Conservation (phyloP, 2,113 vertebrate species). For the Suncus etruscus region DNA sequence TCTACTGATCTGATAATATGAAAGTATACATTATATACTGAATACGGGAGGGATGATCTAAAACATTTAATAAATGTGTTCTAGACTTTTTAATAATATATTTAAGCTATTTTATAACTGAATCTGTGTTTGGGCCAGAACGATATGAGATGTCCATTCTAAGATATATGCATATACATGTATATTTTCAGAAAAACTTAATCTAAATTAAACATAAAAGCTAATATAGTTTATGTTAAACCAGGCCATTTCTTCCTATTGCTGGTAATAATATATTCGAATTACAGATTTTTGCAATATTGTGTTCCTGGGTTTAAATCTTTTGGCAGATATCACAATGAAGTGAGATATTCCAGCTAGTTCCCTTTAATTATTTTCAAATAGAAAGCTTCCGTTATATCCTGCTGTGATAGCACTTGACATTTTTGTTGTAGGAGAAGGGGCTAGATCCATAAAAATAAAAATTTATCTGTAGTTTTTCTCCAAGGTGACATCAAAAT, state of each 20-base stretch:
- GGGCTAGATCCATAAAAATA: not conserved
- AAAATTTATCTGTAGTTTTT: conserved; percentile 52
- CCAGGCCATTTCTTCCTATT: not conserved
- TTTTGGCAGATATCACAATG: not conserved
- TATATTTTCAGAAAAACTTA: conserved; percentile 12
- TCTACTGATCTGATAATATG: not conserved
- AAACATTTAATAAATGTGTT: not conserved
- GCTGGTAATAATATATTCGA: not conserved
- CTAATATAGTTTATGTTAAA: conserved; percentile 29
- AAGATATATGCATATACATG: too few relatives aligned
- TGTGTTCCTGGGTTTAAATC: not conserved
- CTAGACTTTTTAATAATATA: too few relatives aligned
- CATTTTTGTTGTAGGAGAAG: conserved; percentile 26
- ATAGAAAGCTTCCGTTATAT: conserved; percentile 30
- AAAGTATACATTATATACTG: not conserved
- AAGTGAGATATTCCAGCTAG: not conserved
- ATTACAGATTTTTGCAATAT: not conserved
- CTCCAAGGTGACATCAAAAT: conserved; percentile 31
- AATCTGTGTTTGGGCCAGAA: not conserved
- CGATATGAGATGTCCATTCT: not conserved
- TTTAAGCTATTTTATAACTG: too few relatives aligned
- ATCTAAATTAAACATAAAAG: conserved; percentile 11
- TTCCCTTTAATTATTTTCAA: not conserved
- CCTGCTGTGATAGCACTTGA: not conserved
- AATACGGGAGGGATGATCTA: not conserved